Evolutionary conservation across 2,888 invertebrate species (phyloP).

Genomic region (Parapristionchus giblindavisi): DNA sequence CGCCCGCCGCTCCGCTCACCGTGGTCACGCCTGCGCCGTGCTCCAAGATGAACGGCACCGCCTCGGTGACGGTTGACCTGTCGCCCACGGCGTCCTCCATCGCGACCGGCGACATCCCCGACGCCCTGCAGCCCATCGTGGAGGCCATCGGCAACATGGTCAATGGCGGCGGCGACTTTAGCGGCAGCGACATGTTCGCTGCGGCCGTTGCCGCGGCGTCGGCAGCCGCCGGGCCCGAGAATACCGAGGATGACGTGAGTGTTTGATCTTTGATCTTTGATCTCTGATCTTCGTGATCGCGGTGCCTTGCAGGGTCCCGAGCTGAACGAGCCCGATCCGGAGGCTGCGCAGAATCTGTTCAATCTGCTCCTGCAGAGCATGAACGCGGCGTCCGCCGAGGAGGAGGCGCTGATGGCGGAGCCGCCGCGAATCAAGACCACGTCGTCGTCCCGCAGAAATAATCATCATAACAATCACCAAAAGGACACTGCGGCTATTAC

Average conservation of each 20-base stretch:
- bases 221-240: background rate
- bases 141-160: conserved; percentile 73
- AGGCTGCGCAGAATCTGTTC: conserved; percentile 34
- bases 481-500: background rate
- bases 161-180: conserved; percentile 77
- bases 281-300: background rate
- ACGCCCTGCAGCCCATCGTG: conserved; percentile 64
- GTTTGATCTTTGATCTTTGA: no score
- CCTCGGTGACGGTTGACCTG: background rate
- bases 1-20: no score
- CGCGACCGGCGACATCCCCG: conserved; percentile 30
- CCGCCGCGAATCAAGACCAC: background rate
- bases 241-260: background rate
- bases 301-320: conserved; percentile 13
- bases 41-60: background rate
- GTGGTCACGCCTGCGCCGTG: no score
- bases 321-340: conserved; percentile 14
- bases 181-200: background rate
- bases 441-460: background rate
- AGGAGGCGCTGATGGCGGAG: conserved; percentile 15
- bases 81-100: background rate
- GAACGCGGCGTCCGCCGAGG: background rate
- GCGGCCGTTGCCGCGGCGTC: conserved; percentile 22
- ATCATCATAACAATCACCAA: background rate
- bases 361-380: conserved; percentile 19